These are phyloP conservation scores for Excalfactoria chinensis DNA, from an alignment of 2,113 vertebrate genomes.

Conservation along the genomic window DNA sequence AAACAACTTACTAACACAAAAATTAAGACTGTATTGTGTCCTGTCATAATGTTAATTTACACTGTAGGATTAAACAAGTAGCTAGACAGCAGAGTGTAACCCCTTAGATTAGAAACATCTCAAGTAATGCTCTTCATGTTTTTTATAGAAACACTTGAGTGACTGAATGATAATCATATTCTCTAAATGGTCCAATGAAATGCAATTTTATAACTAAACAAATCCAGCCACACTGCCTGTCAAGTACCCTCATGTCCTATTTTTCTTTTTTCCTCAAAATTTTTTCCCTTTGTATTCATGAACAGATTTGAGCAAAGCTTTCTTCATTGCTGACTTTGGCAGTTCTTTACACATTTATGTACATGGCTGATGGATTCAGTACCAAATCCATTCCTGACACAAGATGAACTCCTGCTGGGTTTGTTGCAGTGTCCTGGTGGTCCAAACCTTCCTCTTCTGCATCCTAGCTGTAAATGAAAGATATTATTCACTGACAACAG, in stretches of 20 bases:
- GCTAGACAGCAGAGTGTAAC: not conserved
- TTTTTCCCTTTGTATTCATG: not conserved
- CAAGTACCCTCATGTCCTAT: not conserved
- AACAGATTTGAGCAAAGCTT: not conserved
- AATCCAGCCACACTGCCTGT: not conserved
- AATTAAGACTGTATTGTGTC: not conserved
- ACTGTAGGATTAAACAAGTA: not conserved
- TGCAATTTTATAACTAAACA: not conserved
- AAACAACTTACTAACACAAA: not conserved
- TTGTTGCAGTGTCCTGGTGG: not conserved
- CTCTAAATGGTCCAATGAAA: not conserved
- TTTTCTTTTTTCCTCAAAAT: no score
- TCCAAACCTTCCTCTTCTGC: not conserved
- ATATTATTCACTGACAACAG: not conserved
- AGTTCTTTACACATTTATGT: not conserved
- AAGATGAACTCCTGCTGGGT: not conserved
- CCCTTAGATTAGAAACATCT: not conserved
- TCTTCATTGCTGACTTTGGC: not conserved
- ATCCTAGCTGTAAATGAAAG: accelerated
- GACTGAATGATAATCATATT: not conserved
- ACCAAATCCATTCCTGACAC: not conserved
- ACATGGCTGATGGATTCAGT: not conserved
- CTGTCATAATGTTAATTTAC: not conserved
- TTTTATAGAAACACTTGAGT: not conserved
- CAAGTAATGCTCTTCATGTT: not conserved